Evolutionary conservation across 53 echinoderm and acorn worm genomes (phyloP).

Genomic region (Holothuria leucospilota): DNA sequence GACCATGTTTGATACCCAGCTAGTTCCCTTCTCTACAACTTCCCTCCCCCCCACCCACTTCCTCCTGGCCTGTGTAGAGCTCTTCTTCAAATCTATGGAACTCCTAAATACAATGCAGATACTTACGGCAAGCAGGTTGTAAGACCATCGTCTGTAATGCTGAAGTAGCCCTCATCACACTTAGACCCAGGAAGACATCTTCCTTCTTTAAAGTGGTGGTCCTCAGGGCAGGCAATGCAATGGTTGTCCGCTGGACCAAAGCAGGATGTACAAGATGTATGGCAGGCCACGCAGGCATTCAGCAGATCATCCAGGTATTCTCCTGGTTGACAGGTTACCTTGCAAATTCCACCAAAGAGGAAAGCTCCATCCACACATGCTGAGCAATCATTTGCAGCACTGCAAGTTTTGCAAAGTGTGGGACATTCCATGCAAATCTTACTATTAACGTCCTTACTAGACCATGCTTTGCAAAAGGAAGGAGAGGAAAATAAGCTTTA

Average conservation of each 20-base stretch:
- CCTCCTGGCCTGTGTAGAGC: no score
- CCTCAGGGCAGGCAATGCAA: conserved; percentile 70
- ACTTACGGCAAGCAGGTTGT: conserved; percentile 18
- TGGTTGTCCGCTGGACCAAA: conserved; percentile 41
- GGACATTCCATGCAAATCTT: conserved; percentile 66
- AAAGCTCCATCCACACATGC: conserved; percentile 58
- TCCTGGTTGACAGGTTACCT: conserved; percentile 50
- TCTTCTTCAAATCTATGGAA: no score
- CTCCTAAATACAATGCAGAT: no score
- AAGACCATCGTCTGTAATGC: background rate
- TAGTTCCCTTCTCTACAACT: no score
- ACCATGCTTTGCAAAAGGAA: conserved; percentile 25
- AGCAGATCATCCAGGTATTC: conserved; percentile 61
- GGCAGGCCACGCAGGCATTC: conserved; percentile 58
- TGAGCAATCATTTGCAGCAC: conserved; percentile 46
- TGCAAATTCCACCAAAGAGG: conserved; percentile 56
- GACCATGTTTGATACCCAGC: no score
- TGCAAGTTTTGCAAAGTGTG: conserved; percentile 63
- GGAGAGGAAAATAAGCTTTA: background rate
- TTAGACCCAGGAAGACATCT: conserved; percentile 38
- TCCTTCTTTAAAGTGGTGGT: conserved; percentile 58
- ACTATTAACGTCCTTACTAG: no score
- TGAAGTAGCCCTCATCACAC: conserved; percentile 68
- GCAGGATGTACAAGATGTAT: conserved; percentile 61
- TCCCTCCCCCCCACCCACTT: no score